phyloP scores from a whole-genome alignment of 1,140 invertebrate genomes.

The Oryctes rhinoceros region DNA sequence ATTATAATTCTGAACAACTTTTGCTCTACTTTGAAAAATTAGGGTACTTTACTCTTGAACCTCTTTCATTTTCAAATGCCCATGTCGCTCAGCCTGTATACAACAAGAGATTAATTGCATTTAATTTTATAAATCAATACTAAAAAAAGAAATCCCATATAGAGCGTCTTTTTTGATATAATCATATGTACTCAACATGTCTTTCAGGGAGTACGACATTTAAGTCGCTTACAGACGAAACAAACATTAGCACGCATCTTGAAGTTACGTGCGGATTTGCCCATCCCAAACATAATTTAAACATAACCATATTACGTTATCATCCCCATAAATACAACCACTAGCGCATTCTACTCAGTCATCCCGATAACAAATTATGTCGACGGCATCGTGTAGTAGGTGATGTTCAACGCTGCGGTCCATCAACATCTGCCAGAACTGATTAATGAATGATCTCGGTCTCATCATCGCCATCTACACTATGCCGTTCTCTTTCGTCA shows the following conservation, averaged over 20 bases:
- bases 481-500: constrained; percentile 14
- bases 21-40: no score
- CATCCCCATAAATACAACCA: background rate
- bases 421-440: constrained; percentile 51
- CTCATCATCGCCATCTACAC: constrained; percentile 11
- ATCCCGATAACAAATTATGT: constrained; percentile 37
- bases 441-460: constrained; percentile 41
- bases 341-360: background rate
- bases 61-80: no score
- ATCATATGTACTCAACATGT: no score
- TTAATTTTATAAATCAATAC: no score
- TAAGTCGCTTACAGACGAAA: no score
- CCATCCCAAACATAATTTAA: background rate
- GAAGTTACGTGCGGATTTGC: background rate
- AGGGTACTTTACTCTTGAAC: no score
- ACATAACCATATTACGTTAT: background rate
- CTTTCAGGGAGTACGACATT: no score
- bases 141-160: no score
- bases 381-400: constrained; percentile 16
- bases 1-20: no score
- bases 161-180: no score
- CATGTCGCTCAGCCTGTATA: no score
- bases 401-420: constrained; percentile 38
- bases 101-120: no score
- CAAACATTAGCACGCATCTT: background rate